These are phyloP conservation scores for Drosophila littoralis DNA, from an alignment of 1,140 invertebrate genomes.

Conservation along the genomic window DNA sequence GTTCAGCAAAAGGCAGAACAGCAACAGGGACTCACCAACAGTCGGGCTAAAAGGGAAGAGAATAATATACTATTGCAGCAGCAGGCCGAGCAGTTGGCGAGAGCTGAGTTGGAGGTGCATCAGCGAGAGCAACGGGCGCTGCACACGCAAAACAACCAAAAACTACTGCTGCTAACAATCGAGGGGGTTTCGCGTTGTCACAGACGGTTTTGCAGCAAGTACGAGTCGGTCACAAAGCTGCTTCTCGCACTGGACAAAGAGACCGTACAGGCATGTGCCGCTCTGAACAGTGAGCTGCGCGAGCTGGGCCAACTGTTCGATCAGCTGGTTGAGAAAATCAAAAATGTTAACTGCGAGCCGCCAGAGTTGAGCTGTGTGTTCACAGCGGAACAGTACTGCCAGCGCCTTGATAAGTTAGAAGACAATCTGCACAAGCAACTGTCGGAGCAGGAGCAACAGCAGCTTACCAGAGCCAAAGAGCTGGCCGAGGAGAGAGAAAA, in stretches of 20 bases:
- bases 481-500: slow-evolving; percentile 40
- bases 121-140: slow-evolving; percentile 49
- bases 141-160: slow-evolving; percentile 51
- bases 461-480: slow-evolving; percentile 40
- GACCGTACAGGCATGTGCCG: slow-evolving; percentile 54
- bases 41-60: slow-evolving; percentile 29
- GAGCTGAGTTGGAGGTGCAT: slow-evolving; percentile 50
- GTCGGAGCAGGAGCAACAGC: slow-evolving; percentile 37
- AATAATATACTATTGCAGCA: slow-evolving; percentile 41
- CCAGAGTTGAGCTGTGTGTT: slow-evolving; percentile 54
- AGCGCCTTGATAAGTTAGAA: slow-evolving; percentile 47
- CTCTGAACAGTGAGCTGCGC: slow-evolving; percentile 64
- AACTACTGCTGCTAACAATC: slow-evolving; percentile 62
- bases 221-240: slow-evolving; percentile 60
- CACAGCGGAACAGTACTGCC: slow-evolving; percentile 64
- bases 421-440: slow-evolving; percentile 51
- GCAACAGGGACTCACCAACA: not conserved
- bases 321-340: slow-evolving; percentile 58
- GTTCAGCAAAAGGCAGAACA: slow-evolving; percentile 17
- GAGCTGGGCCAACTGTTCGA: slow-evolving; percentile 68
- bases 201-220: slow-evolving; percentile 59
- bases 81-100: slow-evolving; percentile 58
- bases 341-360: slow-evolving; percentile 44
- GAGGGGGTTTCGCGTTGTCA: slow-evolving; percentile 70
- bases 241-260: slow-evolving; percentile 67